A percentile compares a stretch with the other conserved stretches of the same genome.
phyloP scores from a whole-genome alignment of 2,888 invertebrate genomes.

The Athalia cordata region DNA sequence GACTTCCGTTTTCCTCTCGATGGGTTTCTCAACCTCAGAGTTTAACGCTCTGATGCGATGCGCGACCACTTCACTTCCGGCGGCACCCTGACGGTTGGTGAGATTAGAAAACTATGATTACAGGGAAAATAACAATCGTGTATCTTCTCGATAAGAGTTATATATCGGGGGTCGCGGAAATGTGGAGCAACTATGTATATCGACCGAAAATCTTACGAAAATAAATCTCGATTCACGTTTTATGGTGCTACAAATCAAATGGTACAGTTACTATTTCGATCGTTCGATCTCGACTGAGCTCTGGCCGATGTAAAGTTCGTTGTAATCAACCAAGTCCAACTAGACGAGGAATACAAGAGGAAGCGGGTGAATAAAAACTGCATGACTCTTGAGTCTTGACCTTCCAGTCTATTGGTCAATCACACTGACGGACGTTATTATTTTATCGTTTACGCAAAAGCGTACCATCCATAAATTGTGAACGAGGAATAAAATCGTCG shows the following conservation, averaged over 20 bases:
- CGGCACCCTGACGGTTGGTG: slow-evolving; percentile 64
- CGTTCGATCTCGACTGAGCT: no score
- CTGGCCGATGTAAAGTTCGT: neutral
- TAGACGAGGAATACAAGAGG: neutral
- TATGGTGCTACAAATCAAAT: no score
- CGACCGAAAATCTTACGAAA: no score
- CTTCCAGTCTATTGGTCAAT: slow-evolving; percentile 6
- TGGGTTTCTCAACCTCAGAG: slow-evolving; percentile 64
- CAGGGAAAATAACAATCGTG: neutral
- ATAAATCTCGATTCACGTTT: no score
- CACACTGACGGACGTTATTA: neutral
- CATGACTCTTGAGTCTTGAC: slow-evolving; percentile 5
- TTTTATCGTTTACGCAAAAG: no score
- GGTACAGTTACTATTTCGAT: no score
- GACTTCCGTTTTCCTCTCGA: slow-evolving; percentile 66
- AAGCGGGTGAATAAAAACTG: neutral
- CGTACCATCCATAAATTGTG: no score
- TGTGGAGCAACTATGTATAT: no score
- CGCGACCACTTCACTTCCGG: slow-evolving; percentile 67
- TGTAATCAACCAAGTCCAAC: neutral
- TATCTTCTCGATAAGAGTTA: neutral
- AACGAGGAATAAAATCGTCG: no score
- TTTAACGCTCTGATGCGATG: slow-evolving; percentile 63
- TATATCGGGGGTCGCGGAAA: no score
- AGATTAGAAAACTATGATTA: neutral